A percentile compares a stretch with the other conserved stretches of the same genome.
Conservation (phyloP, 1,140 invertebrate genomes). For the Hermetia illucens region DNA sequence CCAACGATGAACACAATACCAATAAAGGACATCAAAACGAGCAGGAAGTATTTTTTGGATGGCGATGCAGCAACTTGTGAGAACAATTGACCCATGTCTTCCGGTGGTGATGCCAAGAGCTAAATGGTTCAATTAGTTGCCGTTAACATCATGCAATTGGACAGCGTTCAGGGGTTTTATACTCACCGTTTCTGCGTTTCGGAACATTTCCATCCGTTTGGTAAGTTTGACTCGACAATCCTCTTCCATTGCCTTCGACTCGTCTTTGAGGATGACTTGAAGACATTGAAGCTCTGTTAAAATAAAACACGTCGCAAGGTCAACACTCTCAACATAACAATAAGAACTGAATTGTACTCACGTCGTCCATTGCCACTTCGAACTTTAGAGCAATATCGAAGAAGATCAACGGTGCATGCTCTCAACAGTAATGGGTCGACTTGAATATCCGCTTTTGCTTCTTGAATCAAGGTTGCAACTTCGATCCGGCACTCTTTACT, state of each 20-base stretch:
- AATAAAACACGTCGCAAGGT: no score
- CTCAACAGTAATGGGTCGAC: conserved; percentile 66
- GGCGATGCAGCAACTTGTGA: conserved; percentile 53
- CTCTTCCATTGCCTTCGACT: conserved; percentile 47
- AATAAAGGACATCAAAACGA: conserved; percentile 51
- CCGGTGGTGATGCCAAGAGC: conserved; percentile 37
- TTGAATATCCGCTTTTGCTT: conserved; percentile 67
- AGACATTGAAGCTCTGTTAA: conserved; percentile 66
- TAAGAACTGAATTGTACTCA: conserved; percentile 32
- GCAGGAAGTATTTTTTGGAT: conserved; percentile 61
- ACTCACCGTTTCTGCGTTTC: conserved; percentile 65
- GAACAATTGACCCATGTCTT: conserved; percentile 57
- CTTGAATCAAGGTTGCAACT: conserved; percentile 67
- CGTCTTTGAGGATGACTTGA: conserved; percentile 51
- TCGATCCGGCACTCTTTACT: conserved; percentile 59
- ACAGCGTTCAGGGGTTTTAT: conserved; percentile 6
- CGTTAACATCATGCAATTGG: conserved; percentile 7
- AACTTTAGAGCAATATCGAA: conserved; percentile 71
- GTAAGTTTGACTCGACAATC: conserved; percentile 67
- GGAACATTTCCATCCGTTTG: conserved; percentile 77
- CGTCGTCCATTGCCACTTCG: conserved; percentile 73
- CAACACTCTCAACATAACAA: no score
- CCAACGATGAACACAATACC: conserved; percentile 67
- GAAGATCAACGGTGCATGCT: conserved; percentile 63
- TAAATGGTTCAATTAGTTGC: no score